Conservation (phyloP, 2,797 vertebrate genomes). For the Sandelia bainsii region DNA sequence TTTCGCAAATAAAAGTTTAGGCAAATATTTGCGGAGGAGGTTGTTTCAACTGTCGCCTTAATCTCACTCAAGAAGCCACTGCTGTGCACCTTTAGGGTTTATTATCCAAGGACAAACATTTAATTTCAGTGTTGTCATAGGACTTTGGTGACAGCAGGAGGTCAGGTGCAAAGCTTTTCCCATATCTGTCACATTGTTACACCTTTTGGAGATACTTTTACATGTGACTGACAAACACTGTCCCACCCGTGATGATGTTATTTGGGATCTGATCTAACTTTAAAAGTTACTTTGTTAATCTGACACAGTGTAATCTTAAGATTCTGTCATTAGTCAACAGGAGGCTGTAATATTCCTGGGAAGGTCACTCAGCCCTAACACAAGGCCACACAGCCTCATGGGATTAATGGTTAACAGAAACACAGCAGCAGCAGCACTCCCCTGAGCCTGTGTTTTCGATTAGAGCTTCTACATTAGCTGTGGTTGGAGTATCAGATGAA, state of each 20-base stretch:
- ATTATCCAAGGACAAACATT: constrained; percentile 66
- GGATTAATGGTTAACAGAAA: constrained; percentile 87
- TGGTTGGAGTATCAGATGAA: constrained; percentile 48
- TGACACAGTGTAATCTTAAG: constrained; percentile 28
- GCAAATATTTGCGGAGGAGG: constrained; percentile 78
- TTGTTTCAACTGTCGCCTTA: constrained; percentile 63
- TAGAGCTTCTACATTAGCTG: constrained; percentile 73
- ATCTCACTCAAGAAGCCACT: constrained; percentile 73
- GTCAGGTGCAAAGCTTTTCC: constrained; percentile 16
- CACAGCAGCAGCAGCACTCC: constrained; percentile 28
- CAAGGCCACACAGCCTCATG: constrained; percentile 47
- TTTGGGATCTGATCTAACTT: constrained; percentile 1
- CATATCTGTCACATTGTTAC: not conserved
- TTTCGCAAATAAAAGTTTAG: constrained; percentile 75
- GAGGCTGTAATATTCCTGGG: constrained; percentile 32
- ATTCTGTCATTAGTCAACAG: constrained; percentile 37
- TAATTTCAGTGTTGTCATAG: constrained; percentile 21
- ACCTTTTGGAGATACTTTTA: not conserved
- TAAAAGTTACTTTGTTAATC: constrained; percentile 20
- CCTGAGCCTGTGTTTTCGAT: constrained; percentile 68
- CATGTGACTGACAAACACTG: constrained; percentile 19
- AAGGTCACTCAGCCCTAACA: constrained; percentile 55
- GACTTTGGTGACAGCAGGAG: constrained; percentile 38
- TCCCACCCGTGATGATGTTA: constrained; percentile 17
- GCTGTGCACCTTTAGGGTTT: constrained; percentile 57